Evolutionary conservation across 2,113 vertebrate genomes (phyloP).

Genomic region (Oxygymnocypris stewartii): DNA sequence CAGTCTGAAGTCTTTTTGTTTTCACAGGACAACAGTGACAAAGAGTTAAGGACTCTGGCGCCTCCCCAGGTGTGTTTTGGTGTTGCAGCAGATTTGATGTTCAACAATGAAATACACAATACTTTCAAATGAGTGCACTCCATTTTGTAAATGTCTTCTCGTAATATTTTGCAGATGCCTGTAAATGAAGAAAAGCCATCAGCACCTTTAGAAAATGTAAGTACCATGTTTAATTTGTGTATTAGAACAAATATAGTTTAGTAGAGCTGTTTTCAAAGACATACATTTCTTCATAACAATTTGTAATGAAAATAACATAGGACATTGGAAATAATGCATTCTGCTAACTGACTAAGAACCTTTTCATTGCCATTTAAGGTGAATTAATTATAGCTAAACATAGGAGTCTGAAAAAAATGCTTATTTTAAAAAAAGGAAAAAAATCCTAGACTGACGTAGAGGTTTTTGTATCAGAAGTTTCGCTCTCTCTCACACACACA

Average conservation of each 20-base stretch:
- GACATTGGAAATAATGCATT: too few species aligned
- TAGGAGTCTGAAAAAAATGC: too few species aligned
- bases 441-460: too few species aligned
- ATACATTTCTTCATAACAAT: background rate
- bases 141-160: slow-evolving; percentile 45
- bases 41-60: slow-evolving; percentile 64
- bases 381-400: too few species aligned
- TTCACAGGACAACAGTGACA: slow-evolving; percentile 65
- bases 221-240: background rate
- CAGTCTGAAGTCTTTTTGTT: slow-evolving; percentile 50
- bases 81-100: slow-evolving; percentile 4
- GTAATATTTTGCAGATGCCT: slow-evolving; percentile 71
- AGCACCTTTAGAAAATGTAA: slow-evolving; percentile 61
- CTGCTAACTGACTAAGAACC: too few species aligned
- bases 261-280: background rate
- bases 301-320: too few species aligned
- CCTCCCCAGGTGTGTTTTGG: slow-evolving; percentile 73
- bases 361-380: too few species aligned
- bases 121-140: background rate
- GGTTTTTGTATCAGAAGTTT: too few species aligned
- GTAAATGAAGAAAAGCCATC: slow-evolving; percentile 62
- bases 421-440: too few species aligned
- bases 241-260: background rate
- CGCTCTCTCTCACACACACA: too few species aligned
- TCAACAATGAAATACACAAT: background rate